These are phyloP conservation scores for Eupithecia vulgata DNA, from an alignment of 2,888 invertebrate species.

Conservation along the genomic window DNA sequence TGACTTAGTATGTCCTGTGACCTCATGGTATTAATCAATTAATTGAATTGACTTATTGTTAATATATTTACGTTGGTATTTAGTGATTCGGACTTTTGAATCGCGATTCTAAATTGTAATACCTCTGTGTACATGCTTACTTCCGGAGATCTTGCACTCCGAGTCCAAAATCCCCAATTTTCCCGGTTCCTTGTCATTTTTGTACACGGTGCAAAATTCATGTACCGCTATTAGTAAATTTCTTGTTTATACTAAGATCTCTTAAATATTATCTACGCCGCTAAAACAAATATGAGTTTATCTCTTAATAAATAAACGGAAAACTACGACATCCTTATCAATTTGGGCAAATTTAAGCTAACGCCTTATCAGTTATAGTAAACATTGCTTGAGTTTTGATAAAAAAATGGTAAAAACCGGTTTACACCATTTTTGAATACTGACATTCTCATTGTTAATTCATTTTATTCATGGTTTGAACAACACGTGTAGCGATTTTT, in stretches of 20 bases:
- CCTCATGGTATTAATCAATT: no score
- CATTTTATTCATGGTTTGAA: background rate
- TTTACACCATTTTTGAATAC: background rate
- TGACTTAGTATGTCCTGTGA: no score
- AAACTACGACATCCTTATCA: constrained; percentile 15
- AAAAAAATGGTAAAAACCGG: background rate
- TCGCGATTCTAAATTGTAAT: background rate
- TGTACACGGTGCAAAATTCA: no score
- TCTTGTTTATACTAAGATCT: background rate
- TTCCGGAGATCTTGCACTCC: no score
- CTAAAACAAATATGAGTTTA: background rate
- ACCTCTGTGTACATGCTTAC: no score
- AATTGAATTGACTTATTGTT: no score
- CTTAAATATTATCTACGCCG: background rate
- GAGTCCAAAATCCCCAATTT: no score
- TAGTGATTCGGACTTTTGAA: background rate
- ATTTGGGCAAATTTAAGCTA: background rate
- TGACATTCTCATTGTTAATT: background rate
- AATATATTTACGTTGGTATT: background rate
- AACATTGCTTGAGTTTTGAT: background rate
- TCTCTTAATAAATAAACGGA: constrained; percentile 7
- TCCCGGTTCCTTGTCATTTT: no score
- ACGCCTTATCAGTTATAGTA: background rate
- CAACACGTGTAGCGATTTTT: background rate
- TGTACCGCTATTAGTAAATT: background rate